Percentiles rank a stretch among this genome's conserved stretches.
These are phyloP conservation scores for Meloidogyne floridensis DNA, from an alignment of 1,140 invertebrate genomes.

Conservation along the genomic window DNA sequence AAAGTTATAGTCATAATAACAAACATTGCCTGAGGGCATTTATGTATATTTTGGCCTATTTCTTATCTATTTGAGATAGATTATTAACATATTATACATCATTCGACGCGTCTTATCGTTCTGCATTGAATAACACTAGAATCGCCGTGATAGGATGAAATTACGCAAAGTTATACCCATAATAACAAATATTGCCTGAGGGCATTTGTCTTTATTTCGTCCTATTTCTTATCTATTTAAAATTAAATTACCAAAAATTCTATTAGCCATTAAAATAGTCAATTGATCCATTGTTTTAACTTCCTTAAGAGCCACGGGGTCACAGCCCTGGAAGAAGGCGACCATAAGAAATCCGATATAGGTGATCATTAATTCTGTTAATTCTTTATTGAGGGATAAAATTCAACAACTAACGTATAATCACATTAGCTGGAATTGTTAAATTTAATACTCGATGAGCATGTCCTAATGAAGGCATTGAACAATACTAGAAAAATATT, in stretches of 20 bases:
- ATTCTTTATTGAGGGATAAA: neutral
- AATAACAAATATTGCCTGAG: neutral
- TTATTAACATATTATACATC: no score
- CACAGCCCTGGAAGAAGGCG: constrained; percentile 57
- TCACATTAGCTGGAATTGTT: constrained; percentile 36
- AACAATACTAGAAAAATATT: constrained; percentile 37
- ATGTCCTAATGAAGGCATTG: constrained; percentile 45
- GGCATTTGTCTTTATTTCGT: neutral
- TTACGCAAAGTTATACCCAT: neutral
- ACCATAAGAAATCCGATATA: constrained; percentile 53
- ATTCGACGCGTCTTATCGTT: no score
- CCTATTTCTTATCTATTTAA: neutral
- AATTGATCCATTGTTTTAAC: constrained; percentile 55
- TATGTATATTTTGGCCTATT: constrained; percentile 25
- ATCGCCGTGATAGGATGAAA: no score
- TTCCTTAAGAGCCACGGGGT: constrained; percentile 50
- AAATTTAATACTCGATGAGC: constrained; percentile 45
- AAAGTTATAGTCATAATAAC: no score
- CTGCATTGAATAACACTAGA: no score
- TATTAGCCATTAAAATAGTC: constrained; percentile 47
- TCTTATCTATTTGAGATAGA: no score
- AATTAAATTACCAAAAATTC: constrained; percentile 47
- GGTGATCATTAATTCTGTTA: constrained; percentile 34
- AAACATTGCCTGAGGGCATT: no score
- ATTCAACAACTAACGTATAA: constrained; percentile 20